These are phyloP conservation scores for Peromyscus leucopus DNA, from an alignment of 2,113 vertebrate species.

Conservation along the genomic window DNA sequence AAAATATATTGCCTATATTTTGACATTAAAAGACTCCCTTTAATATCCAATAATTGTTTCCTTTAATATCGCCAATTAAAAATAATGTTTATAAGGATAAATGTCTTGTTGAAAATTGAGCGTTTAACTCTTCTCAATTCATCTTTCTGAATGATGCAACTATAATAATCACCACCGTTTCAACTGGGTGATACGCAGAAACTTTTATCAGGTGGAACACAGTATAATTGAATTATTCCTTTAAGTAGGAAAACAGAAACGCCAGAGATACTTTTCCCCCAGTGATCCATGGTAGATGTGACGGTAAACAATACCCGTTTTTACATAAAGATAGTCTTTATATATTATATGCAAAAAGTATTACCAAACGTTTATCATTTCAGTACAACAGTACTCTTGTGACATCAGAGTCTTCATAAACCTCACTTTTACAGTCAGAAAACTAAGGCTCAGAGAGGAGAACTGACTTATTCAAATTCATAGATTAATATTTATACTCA, in stretches of 20 bases:
- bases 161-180: slow-evolving; percentile 21
- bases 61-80: slow-evolving; percentile 65
- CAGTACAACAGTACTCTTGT: neutral
- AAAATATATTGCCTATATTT: slow-evolving; percentile 55
- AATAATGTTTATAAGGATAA: neutral
- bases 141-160: slow-evolving; percentile 48
- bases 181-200: neutral
- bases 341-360: neutral
- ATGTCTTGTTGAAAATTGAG: slow-evolving; percentile 42
- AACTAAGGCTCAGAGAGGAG: neutral
- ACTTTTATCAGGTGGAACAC: neutral
- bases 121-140: slow-evolving; percentile 39
- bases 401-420: neutral
- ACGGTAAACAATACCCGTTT: neutral
- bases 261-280: neutral
- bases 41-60: slow-evolving; percentile 70
- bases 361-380: neutral
- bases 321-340: neutral
- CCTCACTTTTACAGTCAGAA: neutral
- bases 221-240: neutral
- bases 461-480: neutral
- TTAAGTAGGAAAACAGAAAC: neutral
- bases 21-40: slow-evolving; percentile 59
- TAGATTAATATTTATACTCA: neutral
- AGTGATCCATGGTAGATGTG: neutral